phyloP scores from a whole-genome alignment of 2,888 invertebrate genomes.

The Pterobdella sp. region DNA sequence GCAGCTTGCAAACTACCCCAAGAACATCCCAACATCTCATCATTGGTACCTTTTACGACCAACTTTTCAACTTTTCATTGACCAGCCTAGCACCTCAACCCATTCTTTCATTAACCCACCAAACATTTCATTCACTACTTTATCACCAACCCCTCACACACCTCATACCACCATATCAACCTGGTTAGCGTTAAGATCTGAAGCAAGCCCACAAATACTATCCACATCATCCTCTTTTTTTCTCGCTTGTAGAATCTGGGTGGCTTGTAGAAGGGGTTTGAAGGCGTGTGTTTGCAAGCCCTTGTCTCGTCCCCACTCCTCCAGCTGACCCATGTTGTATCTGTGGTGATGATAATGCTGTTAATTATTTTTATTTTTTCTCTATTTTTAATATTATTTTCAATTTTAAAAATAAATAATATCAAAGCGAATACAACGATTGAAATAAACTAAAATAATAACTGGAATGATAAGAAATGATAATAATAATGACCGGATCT shows the following conservation, averaged over 20 bases:
- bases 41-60: not conserved
- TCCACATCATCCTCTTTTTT: constrained; percentile 87
- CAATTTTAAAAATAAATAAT: not conserved
- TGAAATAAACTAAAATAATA: no score
- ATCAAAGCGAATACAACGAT: no score
- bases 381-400: not conserved
- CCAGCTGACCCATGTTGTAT: constrained; percentile 84
- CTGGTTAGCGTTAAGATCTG: constrained; percentile 78
- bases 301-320: constrained; percentile 85
- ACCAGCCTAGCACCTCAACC: not conserved
- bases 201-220: constrained; percentile 85
- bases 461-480: no score
- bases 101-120: not conserved
- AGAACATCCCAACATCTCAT: not conserved
- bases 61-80: not conserved
- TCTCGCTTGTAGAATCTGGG: constrained; percentile 84
- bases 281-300: constrained; percentile 58
- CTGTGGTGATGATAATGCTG: constrained; percentile 38
- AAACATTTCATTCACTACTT: not conserved
- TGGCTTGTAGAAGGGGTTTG: constrained; percentile 82
- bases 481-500: no score
- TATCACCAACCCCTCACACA: not conserved
- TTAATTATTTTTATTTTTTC: not conserved
- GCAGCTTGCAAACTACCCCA: no score
- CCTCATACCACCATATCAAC: constrained; percentile 28